A percentile compares a stretch with the other conserved stretches of the same genome.
phyloP scores from a whole-genome alignment of 2,888 invertebrate species.

The Sipha maydis region DNA sequence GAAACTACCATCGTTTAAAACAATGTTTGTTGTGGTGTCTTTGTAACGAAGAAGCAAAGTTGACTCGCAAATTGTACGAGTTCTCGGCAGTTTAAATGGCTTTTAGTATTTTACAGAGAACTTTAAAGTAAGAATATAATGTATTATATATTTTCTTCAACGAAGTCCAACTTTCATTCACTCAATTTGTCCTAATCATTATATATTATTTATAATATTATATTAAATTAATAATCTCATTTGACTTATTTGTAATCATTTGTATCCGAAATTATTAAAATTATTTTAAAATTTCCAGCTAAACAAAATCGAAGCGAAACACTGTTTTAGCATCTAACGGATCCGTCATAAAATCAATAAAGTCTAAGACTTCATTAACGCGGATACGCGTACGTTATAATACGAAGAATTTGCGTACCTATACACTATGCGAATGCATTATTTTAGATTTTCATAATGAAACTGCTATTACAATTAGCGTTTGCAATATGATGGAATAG shows the following conservation, averaged over 20 bases:
- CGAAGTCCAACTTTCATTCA: neutral
- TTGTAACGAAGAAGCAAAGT: neutral
- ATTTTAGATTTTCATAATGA: neutral
- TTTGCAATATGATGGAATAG: no score
- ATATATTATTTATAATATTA: no score
- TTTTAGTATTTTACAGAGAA: neutral
- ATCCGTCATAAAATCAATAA: neutral
- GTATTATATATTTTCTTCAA: neutral
- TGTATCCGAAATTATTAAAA: no score
- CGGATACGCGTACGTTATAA: neutral
- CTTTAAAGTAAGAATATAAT: neutral
- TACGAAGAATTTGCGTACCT: neutral
- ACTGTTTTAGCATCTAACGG: neutral
- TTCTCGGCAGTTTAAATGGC: constrained; percentile 6
- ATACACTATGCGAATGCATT: neutral
- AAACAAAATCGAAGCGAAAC: neutral
- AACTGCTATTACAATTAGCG: neutral
- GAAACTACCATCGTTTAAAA: neutral
- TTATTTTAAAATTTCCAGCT: neutral
- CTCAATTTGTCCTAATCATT: no score
- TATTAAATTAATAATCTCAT: neutral
- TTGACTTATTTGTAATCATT: neutral
- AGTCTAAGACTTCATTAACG: neutral
- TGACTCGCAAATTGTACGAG: neutral
- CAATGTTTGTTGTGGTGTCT: neutral